Conservation (phyloP, 2,888 invertebrate species). For the Conus canariensis region DNA sequence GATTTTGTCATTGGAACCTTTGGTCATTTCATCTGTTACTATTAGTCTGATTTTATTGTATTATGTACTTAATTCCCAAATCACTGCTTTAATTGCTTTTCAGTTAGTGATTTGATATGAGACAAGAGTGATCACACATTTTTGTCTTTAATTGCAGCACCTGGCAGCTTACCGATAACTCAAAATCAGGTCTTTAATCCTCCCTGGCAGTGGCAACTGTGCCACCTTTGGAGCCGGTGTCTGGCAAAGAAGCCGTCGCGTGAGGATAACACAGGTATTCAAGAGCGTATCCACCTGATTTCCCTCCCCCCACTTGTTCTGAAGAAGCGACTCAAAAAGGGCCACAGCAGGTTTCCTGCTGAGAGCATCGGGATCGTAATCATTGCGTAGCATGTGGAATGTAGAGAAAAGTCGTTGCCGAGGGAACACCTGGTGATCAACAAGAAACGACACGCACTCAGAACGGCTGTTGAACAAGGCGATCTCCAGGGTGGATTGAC, state of each 20-base stretch:
- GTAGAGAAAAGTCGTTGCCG: conserved; percentile 22
- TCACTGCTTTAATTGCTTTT: too few relatives aligned
- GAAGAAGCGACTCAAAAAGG: not conserved
- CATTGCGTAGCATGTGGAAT: not conserved
- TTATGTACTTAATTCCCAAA: too few relatives aligned
- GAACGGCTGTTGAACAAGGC: conserved; percentile 26
- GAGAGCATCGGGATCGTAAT: conserved; percentile 7
- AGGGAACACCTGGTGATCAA: not conserved
- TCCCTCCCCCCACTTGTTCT: not conserved
- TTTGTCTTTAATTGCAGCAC: too few relatives aligned
- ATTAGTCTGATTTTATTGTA: too few relatives aligned
- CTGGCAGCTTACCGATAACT: not conserved
- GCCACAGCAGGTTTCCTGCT: not conserved
- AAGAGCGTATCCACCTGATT: conserved; percentile 22
- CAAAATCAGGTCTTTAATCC: conserved; percentile 28
- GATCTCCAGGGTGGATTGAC: not conserved
- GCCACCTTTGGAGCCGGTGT: not conserved
- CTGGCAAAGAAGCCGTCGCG: conserved; percentile 3
- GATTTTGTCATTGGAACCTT: too few relatives aligned
- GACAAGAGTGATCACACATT: too few relatives aligned
- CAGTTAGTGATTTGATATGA: too few relatives aligned
- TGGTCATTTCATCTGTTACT: too few relatives aligned
- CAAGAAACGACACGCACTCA: conserved; percentile 13
- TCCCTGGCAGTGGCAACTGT: conserved; percentile 29
- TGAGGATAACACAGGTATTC: conserved; percentile 1